phyloP scores from a whole-genome alignment of 2,797 vertebrate species.

The Lutjanus argentimaculatus region DNA sequence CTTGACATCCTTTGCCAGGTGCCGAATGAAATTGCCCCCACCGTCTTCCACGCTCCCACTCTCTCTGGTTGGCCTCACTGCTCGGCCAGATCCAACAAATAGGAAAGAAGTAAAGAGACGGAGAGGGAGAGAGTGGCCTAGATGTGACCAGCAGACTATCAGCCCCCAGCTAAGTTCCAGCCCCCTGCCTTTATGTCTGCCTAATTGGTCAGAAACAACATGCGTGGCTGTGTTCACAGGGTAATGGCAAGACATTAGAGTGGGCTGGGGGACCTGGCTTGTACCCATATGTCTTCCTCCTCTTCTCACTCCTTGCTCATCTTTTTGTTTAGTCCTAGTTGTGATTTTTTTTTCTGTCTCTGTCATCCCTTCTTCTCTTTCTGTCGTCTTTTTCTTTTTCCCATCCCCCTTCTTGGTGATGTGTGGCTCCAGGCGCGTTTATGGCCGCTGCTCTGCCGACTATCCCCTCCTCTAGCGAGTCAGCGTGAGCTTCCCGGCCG shows the following conservation, averaged over 20 bases:
- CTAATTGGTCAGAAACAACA: constrained; percentile 84
- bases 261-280: constrained; percentile 41
- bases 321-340: constrained; percentile 20
- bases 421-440: constrained; percentile 45
- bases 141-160: constrained; percentile 73
- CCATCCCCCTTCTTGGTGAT: constrained; percentile 22
- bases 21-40: constrained; percentile 39
- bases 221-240: constrained; percentile 67
- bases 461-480: constrained; percentile 41
- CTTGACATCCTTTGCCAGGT: constrained; percentile 57
- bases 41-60: neutral
- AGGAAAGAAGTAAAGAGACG: constrained; percentile 8
- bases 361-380: neutral
- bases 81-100: constrained; percentile 62
- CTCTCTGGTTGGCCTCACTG: constrained; percentile 28
- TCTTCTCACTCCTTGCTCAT: constrained; percentile 8
- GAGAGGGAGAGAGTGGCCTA: constrained; percentile 64
- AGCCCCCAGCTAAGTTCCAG: constrained; percentile 70
- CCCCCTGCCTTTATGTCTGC: constrained; percentile 76
- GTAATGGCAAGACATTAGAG: constrained; percentile 62
- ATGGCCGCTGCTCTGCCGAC: constrained; percentile 54
- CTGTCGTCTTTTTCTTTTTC: neutral
- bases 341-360: constrained; percentile 2
- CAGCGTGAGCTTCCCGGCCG: constrained; percentile 47
- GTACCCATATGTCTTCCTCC: constrained; percentile 35